Percentiles rank a stretch among this genome's conserved stretches.
Evolutionary conservation across 92 coral and sea anemone genomes (phyloP).

Genomic region (Epizoanthus illoricatus): DNA sequence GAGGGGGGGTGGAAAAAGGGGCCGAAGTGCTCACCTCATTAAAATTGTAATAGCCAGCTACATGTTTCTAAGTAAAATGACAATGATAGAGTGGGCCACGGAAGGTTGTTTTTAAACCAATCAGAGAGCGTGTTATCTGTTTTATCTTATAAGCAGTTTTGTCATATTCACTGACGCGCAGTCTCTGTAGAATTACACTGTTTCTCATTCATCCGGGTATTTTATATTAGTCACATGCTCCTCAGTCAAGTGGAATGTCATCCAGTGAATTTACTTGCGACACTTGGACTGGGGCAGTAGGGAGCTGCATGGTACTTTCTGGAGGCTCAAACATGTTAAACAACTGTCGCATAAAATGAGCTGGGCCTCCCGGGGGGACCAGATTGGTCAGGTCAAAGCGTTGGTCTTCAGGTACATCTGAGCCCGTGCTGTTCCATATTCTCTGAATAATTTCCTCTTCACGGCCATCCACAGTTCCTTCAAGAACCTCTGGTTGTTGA

Average conservation of each 20-base stretch:
- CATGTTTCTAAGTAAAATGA: too few relatives aligned
- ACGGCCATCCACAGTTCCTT: constrained; percentile 1
- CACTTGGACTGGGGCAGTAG: not conserved
- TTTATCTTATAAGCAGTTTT: too few relatives aligned
- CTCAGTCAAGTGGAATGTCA: constrained; percentile 24
- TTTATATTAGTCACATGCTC: not conserved
- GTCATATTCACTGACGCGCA: too few relatives aligned
- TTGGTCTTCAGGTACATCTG: constrained; percentile 10
- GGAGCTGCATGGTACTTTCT: not conserved
- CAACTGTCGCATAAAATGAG: constrained; percentile 1
- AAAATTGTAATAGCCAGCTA: too few relatives aligned
- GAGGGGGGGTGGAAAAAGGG: too few relatives aligned
- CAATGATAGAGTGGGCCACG: too few relatives aligned
- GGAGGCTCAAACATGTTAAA: constrained; percentile 21
- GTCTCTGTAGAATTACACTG: too few relatives aligned
- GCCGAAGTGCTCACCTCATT: too few relatives aligned
- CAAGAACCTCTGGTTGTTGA: constrained; percentile 22
- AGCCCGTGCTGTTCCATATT: not conserved
- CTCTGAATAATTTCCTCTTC: constrained; percentile 1
- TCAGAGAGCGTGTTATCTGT: too few relatives aligned
- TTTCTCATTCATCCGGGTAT: not conserved
- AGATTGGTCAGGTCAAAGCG: constrained; percentile 16
- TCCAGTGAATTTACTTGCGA: not conserved
- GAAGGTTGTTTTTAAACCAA: too few relatives aligned
- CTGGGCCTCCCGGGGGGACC: constrained; percentile 19